These are phyloP conservation scores for Chlamydotis undulata DNA, from an alignment of 2,113 vertebrate species.

Conservation along the genomic window DNA sequence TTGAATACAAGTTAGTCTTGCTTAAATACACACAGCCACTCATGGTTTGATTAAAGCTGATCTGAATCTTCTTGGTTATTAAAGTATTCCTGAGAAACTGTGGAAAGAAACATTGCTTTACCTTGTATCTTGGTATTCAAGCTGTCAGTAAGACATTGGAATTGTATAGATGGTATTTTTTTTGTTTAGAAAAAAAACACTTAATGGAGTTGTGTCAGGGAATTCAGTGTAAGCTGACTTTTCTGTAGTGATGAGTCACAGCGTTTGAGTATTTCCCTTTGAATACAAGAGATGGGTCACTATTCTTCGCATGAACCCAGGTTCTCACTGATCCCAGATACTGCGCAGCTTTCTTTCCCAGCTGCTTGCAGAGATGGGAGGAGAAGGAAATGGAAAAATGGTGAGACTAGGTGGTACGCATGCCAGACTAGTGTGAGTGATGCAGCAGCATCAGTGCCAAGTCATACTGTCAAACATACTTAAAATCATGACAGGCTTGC, in stretches of 20 bases:
- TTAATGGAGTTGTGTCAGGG: not conserved
- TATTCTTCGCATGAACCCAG: not conserved
- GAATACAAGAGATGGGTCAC: not conserved
- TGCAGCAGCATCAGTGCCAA: not conserved
- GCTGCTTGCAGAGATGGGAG: not conserved
- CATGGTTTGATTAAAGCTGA: slow-evolving; percentile 14
- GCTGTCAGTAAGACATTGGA: not conserved
- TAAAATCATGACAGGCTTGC: not conserved
- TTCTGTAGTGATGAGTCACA: not conserved
- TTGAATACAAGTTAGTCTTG: slow-evolving; percentile 37
- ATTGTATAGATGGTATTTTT: not conserved
- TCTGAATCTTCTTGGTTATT: not conserved
- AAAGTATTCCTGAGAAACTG: not conserved
- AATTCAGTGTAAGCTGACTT: not conserved
- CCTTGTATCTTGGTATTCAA: not conserved
- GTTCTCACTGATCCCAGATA: not conserved
- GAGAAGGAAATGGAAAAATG: not conserved
- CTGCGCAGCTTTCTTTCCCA: not conserved
- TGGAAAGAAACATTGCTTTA: not conserved
- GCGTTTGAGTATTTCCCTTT: not conserved
- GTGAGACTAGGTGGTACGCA: accelerated
- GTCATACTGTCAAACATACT: accelerated
- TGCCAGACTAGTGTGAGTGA: not conserved
- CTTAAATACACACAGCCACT: slow-evolving; percentile 5
- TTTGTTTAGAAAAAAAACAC: not conserved